Evolutionary conservation across 2,888 invertebrate species (phyloP).

Genomic region (Luffia ferchaultella): DNA sequence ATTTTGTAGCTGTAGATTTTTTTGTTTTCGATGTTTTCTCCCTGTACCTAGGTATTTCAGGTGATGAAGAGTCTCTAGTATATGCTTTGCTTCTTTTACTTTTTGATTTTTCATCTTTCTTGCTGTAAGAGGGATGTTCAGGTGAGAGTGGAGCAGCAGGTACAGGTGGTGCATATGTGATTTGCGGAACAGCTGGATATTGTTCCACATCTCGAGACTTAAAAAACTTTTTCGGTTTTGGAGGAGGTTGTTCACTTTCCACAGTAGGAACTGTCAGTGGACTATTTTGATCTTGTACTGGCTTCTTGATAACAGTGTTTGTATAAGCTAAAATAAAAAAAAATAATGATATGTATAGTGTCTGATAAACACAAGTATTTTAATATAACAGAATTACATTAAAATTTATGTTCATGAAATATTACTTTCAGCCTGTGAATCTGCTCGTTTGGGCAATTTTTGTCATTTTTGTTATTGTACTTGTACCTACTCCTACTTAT

Average conservation of each 20-base stretch:
- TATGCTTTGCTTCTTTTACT: conserved; percentile 33
- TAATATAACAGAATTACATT: no score
- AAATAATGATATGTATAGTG: no score
- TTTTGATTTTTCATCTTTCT: conserved; percentile 45
- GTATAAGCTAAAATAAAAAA: conserved; percentile 36
- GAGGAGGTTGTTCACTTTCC: conserved; percentile 60
- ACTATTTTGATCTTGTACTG: conserved; percentile 62
- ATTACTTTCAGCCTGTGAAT: no score
- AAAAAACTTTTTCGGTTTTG: conserved; percentile 90
- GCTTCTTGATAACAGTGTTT: conserved; percentile 46
- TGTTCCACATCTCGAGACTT: conserved; percentile 81
- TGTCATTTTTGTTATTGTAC: no score
- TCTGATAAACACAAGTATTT: no score
- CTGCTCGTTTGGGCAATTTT: no score
- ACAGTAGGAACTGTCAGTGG: conserved; percentile 61
- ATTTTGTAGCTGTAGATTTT: conserved; percentile 50
- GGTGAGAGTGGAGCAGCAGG: conserved; percentile 52
- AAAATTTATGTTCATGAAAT: no score
- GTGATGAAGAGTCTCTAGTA: conserved; percentile 55
- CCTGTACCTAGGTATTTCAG: conserved; percentile 49
- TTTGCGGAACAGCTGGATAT: conserved; percentile 61
- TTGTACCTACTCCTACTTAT: no score
- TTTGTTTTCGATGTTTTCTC: conserved; percentile 44
- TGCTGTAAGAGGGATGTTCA: conserved; percentile 46
- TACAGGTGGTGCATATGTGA: conserved; percentile 57